phyloP scores from a whole-genome alignment of 2,113 vertebrate genomes.

The Thymallus thymallus region DNA sequence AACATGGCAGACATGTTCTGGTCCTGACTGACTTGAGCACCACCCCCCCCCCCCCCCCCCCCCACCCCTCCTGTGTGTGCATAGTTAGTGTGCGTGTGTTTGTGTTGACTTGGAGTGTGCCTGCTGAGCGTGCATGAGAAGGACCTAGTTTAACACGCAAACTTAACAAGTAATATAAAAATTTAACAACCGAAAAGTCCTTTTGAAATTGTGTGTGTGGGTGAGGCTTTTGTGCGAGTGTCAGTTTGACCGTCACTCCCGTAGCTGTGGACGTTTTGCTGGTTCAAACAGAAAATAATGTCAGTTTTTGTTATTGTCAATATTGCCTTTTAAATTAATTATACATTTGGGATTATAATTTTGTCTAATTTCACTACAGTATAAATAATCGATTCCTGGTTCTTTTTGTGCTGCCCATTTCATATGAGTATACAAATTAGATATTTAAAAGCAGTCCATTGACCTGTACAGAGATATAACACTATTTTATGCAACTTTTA shows the following conservation, averaged over 20 bases:
- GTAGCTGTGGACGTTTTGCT: slow-evolving; percentile 57
- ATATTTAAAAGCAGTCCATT: slow-evolving; percentile 77
- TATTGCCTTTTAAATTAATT: slow-evolving; percentile 55
- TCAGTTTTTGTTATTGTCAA: slow-evolving; percentile 69
- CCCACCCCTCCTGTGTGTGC: slow-evolving; percentile 44
- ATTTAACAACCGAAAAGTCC: slow-evolving; percentile 47
- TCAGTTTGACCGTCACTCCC: slow-evolving; percentile 53
- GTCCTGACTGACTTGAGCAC: slow-evolving; percentile 81
- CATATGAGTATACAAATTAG: slow-evolving; percentile 27
- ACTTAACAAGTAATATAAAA: slow-evolving; percentile 63
- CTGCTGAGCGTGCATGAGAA: slow-evolving; percentile 17
- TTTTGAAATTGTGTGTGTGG: neutral
- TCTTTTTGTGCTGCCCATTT: slow-evolving; percentile 40
- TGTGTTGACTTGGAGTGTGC: slow-evolving; percentile 55
- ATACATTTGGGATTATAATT: slow-evolving; percentile 47
- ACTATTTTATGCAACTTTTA: slow-evolving; percentile 94
- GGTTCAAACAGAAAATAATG: slow-evolving; percentile 53
- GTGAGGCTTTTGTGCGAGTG: slow-evolving; percentile 41
- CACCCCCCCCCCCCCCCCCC: slow-evolving; percentile 36
- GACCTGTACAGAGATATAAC: slow-evolving; percentile 96
- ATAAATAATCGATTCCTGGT: slow-evolving; percentile 10
- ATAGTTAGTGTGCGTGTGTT: slow-evolving; percentile 56
- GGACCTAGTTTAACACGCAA: slow-evolving; percentile 40
- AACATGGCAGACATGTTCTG: slow-evolving; percentile 99
- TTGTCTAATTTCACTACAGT: slow-evolving; percentile 61